phyloP scores from a whole-genome alignment of 1,140 invertebrate genomes.

The Scaptodrosophila lebanonensis region DNA sequence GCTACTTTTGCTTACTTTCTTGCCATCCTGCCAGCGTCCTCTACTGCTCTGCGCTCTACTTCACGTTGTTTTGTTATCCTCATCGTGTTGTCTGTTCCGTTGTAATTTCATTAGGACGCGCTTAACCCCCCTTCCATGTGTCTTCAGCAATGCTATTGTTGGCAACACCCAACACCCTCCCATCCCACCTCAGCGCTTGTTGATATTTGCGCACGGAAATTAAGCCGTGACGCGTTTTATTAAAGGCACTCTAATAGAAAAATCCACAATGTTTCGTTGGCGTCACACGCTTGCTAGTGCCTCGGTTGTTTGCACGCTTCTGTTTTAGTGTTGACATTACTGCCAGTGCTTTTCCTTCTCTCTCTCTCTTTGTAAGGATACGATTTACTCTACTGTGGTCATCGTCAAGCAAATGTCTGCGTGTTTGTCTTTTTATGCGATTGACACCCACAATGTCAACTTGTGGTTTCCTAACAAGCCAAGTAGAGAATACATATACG shows the following conservation, averaged over 20 bases:
- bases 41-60: not conserved
- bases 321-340: no score
- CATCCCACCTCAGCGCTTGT: slow-evolving; percentile 34
- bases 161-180: slow-evolving; percentile 25
- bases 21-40: not conserved
- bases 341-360: no score
- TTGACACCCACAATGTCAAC: no score
- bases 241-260: slow-evolving; percentile 32
- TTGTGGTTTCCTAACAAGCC: no score
- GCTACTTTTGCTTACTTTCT: slow-evolving; percentile 63
- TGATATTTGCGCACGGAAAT: slow-evolving; percentile 69
- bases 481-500: no score
- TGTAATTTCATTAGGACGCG: slow-evolving; percentile 65
- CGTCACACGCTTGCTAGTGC: not conserved
- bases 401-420: no score
- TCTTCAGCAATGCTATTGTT: slow-evolving; percentile 1
- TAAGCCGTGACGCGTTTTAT: slow-evolving; percentile 48
- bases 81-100: no score
- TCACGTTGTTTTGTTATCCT: not conserved
- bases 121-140: slow-evolving; percentile 29
- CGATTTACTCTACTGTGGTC: no score
- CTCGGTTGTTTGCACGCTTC: no score
- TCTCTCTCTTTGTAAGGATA: no score
- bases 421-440: no score
- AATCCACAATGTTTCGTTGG: slow-evolving; percentile 29